Evolutionary conservation across 1,140 invertebrate species (phyloP), one percentile per base, ranked within the genome.

Genomic region (Caenorhabditis latens): DNA sequence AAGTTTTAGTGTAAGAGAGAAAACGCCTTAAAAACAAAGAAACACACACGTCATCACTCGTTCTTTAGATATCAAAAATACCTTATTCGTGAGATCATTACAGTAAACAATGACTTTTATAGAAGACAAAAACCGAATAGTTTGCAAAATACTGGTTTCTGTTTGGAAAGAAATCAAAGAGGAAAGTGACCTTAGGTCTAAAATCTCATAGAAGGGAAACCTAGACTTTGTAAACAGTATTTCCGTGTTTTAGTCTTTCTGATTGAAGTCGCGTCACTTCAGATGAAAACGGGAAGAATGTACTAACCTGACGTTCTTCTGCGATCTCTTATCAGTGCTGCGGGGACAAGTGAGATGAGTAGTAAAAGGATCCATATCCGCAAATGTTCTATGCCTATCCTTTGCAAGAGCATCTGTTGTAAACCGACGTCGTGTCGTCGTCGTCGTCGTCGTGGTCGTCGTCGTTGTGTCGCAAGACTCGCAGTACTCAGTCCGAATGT

Each of bases 391-490:
- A 79, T 79, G 71, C 71, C 71, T 79, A 79, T 79, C 71, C 71
- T 79, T 79, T 79, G 71, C 71, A 79, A 79, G 71, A 79, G 71
- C 71, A 79, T 79, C 71, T 79, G 71, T 79, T 79, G 71, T 21
- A 79, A 79, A 79, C 71, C 71, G 71, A 79, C 71, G 71, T 79
- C 46, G 71, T 53, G 40, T 71, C 32, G 61, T 40, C 24, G 67
- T 48, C 71, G 71, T 79, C 46, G 71, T 79, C 71, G 43, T 50
- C 40, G 71, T 79, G 46, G 71, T 79, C 19, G 71, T 79, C 71
- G 71, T 79, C n/a, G 71, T 79, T 40, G 63, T 67, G 46, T 79
- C 71, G 71, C 71, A 50, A 19, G 43, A 50, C 71, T 79, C 71
- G 71, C 71, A 79, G 46, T 79, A 50, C 46, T 79, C 46, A 79